These are phyloP conservation scores for Zosterops japonicus DNA, from an alignment of 2,113 vertebrate genomes.

Conservation along the genomic window DNA sequence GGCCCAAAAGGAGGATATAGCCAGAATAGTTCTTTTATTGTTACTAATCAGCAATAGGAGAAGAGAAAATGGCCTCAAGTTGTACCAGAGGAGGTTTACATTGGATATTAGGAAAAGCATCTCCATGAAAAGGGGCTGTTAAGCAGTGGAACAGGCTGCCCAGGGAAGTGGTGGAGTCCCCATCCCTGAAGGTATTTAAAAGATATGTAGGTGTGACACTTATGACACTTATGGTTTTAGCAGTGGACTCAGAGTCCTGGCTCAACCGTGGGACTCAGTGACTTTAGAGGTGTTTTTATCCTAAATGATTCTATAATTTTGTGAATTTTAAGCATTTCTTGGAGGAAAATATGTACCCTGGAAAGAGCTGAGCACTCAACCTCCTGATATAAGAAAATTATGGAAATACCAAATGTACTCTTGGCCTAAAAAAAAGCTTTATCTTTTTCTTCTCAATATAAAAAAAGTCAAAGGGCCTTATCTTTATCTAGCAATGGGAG, in stretches of 20 bases:
- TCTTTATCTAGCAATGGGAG: not conserved
- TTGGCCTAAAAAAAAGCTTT: not conserved
- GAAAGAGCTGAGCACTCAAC: not conserved
- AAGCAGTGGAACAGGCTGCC: not conserved
- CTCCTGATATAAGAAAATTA: not conserved
- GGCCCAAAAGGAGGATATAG: not conserved
- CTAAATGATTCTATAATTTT: not conserved
- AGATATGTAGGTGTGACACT: not conserved
- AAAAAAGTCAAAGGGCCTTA: not conserved
- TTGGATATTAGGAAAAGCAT: no score
- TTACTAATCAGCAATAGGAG: no score
- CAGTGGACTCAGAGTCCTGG: no score
- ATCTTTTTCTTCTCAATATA: not conserved
- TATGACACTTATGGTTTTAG: not conserved
- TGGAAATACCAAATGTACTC: not conserved
- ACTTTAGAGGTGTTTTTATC: not conserved
- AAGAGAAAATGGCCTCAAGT: not conserved
- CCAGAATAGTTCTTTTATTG: not conserved
- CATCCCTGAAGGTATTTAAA: not conserved
- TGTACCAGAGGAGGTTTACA: not conserved
- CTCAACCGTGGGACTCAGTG: not conserved
- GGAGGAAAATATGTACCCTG: rapidly evolving
- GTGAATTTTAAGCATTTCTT: not conserved
- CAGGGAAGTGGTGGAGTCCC: not conserved
- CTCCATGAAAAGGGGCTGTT: not conserved